Evolutionary conservation across 2,888 invertebrate species (phyloP), one percentile per base, ranked within the genome.

Genomic region (Exephanes ischioxanthus): DNA sequence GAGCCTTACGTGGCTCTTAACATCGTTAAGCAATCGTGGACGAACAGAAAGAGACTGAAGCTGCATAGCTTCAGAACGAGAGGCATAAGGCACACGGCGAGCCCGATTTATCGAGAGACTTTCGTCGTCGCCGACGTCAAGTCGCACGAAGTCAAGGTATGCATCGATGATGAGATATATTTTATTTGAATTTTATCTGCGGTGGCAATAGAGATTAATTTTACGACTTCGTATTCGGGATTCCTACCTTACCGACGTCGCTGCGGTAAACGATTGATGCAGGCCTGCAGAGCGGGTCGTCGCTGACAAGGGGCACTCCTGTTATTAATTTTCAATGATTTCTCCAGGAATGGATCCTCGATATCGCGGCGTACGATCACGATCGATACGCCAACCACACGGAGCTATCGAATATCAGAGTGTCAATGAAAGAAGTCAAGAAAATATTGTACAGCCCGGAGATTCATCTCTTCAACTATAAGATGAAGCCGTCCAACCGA

Each of bases 381-480:
- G 95, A 95, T 89, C 93, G 94, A 84, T 94, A 93, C 86, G 94
- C 94, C 7, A 94, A 94, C 91, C 94, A 95, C 75, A 94, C 94
- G 3, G 94, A 94, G 87, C 86, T 95, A 53, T 94, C 94, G 66
- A 92, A 93, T n/a, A 90, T 94, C 7, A 93, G 93, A 71, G 90
- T 95, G 66, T 90, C 94, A 26, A 88, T 95, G 67, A 93, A 93
- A 80, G 94, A 94, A 75, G 90, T 93, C 76, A 94, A 92, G 83
- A 94, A 92, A 37, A 91, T 94, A 77, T 92, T 94, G 53, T 81
- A 90, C 2, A 92, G 91, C 68, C 92, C 93, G n/a, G 94, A 94
- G 83, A 91, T 92, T 68, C 93, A 94, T 75, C 89, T 94, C 81
- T 93, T 94, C 51, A 94, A 93, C 90, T 94, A 93, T 80, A 92